Evolutionary conservation across 2,797 vertebrate species (phyloP).

Genomic region (Furcifer pardalis): DNA sequence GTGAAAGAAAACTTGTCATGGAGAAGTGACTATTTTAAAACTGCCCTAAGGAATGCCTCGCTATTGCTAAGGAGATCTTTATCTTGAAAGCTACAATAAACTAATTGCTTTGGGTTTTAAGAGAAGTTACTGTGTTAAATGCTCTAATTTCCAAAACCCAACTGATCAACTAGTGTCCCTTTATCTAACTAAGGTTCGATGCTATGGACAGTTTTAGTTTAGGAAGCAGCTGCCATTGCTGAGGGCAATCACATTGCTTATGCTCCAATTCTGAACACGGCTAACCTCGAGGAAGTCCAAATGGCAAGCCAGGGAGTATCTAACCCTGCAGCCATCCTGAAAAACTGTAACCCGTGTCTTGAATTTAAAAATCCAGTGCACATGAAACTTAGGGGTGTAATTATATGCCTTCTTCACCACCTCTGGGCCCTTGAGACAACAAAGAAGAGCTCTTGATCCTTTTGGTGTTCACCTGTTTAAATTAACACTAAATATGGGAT

Average conservation of each 20-base stretch:
- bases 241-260: neutral
- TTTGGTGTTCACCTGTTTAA: neutral
- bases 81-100: slow-evolving; percentile 46
- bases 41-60: slow-evolving; percentile 63
- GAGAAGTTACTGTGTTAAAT: slow-evolving; percentile 54
- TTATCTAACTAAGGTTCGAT: slow-evolving; percentile 45
- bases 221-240: neutral
- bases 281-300: slow-evolving; percentile 39
- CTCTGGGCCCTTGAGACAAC: neutral
- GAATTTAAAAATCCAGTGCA: neutral
- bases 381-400: too few relatives aligned
- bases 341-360: neutral
- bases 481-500: neutral
- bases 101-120: slow-evolving; percentile 58
- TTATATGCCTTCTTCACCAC: neutral
- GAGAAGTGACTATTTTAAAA: slow-evolving; percentile 61
- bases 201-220: neutral
- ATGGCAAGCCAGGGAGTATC: slow-evolving; percentile 7
- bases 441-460: neutral
- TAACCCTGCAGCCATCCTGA: neutral
- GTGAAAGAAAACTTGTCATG: slow-evolving; percentile 54
- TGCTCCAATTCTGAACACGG: slow-evolving; percentile 52
- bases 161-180: slow-evolving; percentile 40
- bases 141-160: slow-evolving; percentile 47
- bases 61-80: slow-evolving; percentile 59